Percentiles rank a stretch among this genome's conserved stretches.
Conservation (phyloP, 2,113 vertebrate species). For the Xiphophorus couchianus region DNA sequence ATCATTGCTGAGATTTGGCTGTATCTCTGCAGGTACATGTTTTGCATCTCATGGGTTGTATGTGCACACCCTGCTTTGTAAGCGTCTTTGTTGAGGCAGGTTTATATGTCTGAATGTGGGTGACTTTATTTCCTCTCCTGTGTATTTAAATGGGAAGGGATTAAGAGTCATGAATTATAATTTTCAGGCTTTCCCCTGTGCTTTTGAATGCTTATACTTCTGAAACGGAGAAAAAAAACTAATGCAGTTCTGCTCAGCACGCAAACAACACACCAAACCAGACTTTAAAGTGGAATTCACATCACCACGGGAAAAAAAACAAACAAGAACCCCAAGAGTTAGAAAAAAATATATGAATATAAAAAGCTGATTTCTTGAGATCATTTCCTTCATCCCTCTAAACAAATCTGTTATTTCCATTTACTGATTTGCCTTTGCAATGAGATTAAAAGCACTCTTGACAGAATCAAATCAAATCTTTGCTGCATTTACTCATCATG, state of each 20-base stretch:
- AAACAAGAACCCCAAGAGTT: conserved; percentile 53
- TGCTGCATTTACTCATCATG: conserved; percentile 18
- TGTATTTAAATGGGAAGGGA: conserved; percentile 61
- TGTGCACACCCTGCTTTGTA: conserved; percentile 6
- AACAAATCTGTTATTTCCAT: conserved; percentile 37
- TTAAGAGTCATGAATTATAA: conserved; percentile 68
- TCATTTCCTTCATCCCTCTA: conserved; percentile 21
- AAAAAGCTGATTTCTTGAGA: conserved; percentile 55
- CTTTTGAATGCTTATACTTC: conserved; percentile 53
- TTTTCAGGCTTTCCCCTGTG: conserved; percentile 57
- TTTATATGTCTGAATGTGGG: conserved; percentile 19
- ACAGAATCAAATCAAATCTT: conserved; percentile 5
- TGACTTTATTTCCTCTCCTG: conserved; percentile 38
- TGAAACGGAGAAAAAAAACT: conserved; percentile 38
- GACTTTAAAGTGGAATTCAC: conserved; percentile 61
- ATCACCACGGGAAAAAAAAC: conserved; percentile 60
- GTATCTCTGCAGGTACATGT: conserved; percentile 5
- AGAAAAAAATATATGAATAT: conserved; percentile 54
- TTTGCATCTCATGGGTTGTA: background rate
- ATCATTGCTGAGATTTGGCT: conserved; percentile 4
- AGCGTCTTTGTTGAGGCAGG: conserved; percentile 19
- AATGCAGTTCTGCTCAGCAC: conserved; percentile 35
- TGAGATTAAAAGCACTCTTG: conserved; percentile 5
- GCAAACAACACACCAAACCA: conserved; percentile 49
- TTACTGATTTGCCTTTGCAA: conserved; percentile 27